Evolutionary conservation across 1,140 invertebrate species (phyloP).

Genomic region (Matsumurasca onukii): DNA sequence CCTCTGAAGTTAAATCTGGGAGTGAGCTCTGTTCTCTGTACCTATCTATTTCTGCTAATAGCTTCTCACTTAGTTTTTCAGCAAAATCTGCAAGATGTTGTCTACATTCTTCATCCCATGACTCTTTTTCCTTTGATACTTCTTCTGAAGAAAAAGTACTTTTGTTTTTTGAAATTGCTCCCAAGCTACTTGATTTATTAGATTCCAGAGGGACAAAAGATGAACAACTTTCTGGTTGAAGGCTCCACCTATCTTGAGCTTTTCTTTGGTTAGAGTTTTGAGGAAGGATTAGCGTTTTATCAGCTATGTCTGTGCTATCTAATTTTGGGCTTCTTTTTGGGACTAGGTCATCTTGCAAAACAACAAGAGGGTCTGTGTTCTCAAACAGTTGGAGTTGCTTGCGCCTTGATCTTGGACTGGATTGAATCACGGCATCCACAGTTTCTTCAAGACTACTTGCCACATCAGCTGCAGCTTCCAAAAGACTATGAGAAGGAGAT

Average conservation of each 20-base stretch:
- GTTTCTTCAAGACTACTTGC: constrained; percentile 66
- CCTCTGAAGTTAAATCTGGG: constrained; percentile 1
- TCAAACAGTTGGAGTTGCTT: constrained; percentile 52
- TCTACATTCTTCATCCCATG: constrained; percentile 62
- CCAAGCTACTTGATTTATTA: constrained; percentile 20
- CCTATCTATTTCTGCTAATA: constrained; percentile 73
- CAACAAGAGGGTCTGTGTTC: constrained; percentile 47
- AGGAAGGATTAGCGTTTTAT: constrained; percentile 17
- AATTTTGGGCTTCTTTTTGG: constrained; percentile 24
- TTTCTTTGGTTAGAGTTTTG: constrained; percentile 7
- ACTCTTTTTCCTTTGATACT: constrained; percentile 46
- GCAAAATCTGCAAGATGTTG: constrained; percentile 74
- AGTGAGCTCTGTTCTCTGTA: constrained; percentile 50
- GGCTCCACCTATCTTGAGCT: constrained; percentile 26
- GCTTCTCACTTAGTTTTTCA: constrained; percentile 70
- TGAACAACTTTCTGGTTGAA: constrained; percentile 12
- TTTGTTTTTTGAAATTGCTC: constrained; percentile 26
- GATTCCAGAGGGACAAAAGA: constrained; percentile 1
- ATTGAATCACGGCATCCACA: constrained; percentile 61
- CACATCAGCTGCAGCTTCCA: constrained; percentile 65
- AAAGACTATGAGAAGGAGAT: constrained; percentile 49
- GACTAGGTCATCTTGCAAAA: constrained; percentile 37
- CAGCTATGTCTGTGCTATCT: neutral
- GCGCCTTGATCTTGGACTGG: constrained; percentile 55
- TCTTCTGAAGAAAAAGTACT: constrained; percentile 24